A percentile compares a stretch with the other conserved stretches of the same genome.
These are phyloP conservation scores for Heliconius melpomene DNA, from an alignment of 1,140 invertebrate genomes.

Conservation along the genomic window DNA sequence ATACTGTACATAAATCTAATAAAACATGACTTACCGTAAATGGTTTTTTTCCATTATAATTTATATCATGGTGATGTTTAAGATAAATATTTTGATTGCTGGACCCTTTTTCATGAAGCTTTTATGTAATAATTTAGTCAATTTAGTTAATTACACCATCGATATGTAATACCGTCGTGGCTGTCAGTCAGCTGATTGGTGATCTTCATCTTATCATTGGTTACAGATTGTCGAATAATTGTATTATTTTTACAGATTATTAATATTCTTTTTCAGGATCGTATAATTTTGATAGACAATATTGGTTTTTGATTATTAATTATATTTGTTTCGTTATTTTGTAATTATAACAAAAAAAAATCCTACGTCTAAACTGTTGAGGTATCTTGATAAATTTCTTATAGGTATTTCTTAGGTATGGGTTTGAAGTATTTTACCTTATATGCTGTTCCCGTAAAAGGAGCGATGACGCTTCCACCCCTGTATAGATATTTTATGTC, in stretches of 20 bases:
- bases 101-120: constrained; percentile 41
- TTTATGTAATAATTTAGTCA: constrained; percentile 78
- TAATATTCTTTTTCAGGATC: neutral
- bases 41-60: neutral
- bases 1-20: constrained; percentile 5
- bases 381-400: too few relatives aligned
- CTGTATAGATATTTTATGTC: too few relatives aligned
- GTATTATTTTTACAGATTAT: neutral
- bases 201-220: constrained; percentile 33
- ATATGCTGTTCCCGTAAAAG: too few relatives aligned
- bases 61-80: neutral
- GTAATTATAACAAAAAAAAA: too few relatives aligned
- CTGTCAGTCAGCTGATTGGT: constrained; percentile 77
- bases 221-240: constrained; percentile 5
- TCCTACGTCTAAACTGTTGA: too few relatives aligned
- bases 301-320: neutral
- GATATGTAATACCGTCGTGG: constrained; percentile 64
- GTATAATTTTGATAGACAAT: constrained; percentile 8
- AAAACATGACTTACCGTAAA: neutral
- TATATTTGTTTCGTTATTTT: too few relatives aligned
- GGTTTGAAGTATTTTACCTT: too few relatives aligned
- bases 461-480: too few relatives aligned
- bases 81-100: neutral
- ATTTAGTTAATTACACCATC: constrained; percentile 63
- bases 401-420: too few relatives aligned